Conservation (phyloP, 2,888 invertebrate genomes). For the Macrophya annulata region DNA sequence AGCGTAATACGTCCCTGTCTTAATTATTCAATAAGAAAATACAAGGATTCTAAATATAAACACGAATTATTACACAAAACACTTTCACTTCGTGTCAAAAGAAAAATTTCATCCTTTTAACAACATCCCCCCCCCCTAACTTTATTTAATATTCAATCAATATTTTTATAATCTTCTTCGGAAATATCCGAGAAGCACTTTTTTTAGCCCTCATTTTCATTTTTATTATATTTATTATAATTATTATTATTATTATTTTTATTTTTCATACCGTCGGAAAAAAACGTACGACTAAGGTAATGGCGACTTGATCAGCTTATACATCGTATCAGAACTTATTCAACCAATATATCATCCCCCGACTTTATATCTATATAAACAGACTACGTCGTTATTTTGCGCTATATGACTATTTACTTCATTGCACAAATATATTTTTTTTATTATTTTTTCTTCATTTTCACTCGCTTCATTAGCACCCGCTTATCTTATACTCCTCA, state of each 20-base stretch:
- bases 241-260: background rate
- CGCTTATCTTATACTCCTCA: too few relatives aligned
- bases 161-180: background rate
- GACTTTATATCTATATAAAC: background rate
- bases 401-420: too few relatives aligned
- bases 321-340: background rate
- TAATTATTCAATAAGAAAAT: background rate
- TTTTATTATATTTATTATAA: too few relatives aligned
- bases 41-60: background rate
- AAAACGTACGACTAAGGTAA: background rate
- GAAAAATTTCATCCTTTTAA: background rate
- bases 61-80: background rate
- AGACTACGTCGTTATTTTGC: background rate
- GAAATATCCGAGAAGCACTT: background rate
- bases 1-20: background rate
- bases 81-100: background rate
- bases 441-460: too few relatives aligned
- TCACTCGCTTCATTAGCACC: too few relatives aligned
- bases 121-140: background rate
- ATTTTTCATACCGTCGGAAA: background rate
- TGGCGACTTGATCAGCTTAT: slow-evolving; percentile 10
- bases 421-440: too few relatives aligned
- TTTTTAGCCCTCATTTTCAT: background rate
- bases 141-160: background rate
- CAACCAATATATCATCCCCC: slow-evolving; percentile 6